These are phyloP conservation scores for Phenacoccus solenopsis DNA, from an alignment of 1,140 invertebrate species.

Conservation along the genomic window DNA sequence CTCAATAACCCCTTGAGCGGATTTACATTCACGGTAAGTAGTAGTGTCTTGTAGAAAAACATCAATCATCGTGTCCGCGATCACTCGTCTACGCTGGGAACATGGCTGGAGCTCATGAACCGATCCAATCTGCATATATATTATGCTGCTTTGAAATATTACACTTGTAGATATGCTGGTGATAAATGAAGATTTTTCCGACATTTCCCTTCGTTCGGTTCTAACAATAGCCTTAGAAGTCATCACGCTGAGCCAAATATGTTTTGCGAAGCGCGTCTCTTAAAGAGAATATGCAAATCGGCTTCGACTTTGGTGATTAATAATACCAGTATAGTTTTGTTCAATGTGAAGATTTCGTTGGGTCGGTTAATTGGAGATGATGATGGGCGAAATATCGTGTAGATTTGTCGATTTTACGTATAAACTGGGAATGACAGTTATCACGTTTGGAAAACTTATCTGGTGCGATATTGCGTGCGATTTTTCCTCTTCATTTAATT, in stretches of 20 bases:
- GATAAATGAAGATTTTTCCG: constrained; percentile 14
- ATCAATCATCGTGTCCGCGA: constrained; percentile 12
- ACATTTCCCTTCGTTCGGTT: constrained; percentile 7
- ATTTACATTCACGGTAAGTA: neutral
- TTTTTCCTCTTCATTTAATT: neutral
- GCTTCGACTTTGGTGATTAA: neutral
- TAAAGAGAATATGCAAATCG: neutral
- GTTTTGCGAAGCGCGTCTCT: neutral
- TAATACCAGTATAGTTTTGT: too few species aligned
- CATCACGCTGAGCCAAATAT: neutral
- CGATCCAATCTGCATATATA: constrained; percentile 16
- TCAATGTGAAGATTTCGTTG: too few species aligned
- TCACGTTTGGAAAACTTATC: too few species aligned
- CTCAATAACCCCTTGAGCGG: neutral
- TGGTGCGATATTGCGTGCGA: neutral
- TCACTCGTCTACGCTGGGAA: neutral
- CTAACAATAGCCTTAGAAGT: constrained; percentile 1
- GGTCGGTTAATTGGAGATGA: too few species aligned
- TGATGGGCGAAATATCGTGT: too few species aligned
- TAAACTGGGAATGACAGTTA: too few species aligned
- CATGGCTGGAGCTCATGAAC: constrained; percentile 8
- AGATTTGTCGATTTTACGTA: too few species aligned
- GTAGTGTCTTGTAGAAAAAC: neutral
- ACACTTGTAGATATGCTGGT: constrained; percentile 12
- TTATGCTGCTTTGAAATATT: constrained; percentile 12